Base-by-base conservation (phyloP, 2,888 invertebrate species). In the Cactoblastis cactorum region DNA sequence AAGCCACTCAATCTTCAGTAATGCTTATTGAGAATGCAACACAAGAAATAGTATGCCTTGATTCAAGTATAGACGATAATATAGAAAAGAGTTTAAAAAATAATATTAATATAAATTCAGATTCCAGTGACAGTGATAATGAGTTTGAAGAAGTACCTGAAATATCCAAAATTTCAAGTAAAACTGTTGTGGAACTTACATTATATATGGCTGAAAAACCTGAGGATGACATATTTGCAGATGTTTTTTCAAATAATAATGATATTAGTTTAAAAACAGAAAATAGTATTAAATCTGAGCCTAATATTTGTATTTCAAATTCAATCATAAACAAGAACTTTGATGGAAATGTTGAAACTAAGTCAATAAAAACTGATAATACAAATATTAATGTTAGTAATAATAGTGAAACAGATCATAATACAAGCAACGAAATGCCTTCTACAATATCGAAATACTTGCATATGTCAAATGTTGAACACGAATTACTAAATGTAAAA, bases 221-320 rank as follows among this genome's bases (percentile, higher is more conserved):
- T 46, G 70, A 77, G 6, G 76, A 94, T 65, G 94, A 94, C 77
- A 87, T 95, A 52, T 95, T 95, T 83, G 92, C 93, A n/a, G 95
- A 95, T 80, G 76, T 95, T 53, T 95, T 95, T 74, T 60, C 56
- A 22, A 48, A 56, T 22, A 58, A 55, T 19, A 59, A 54, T n/a
- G 54, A 55, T 28, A 49, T 50, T 24, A 52, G 19, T n/a, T 51
- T 50, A 39, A 50, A 53, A 35, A 45, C 45, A 24, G 9, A 11
- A 43, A 52, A 52, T 14, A 39, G 50, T 41, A 14, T 39, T 35
- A 52, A 57, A 14, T 41, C 47, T 50, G 50, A 53, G 19, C 46
- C 18, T 47, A 52, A 54, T 34, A 45, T n/a, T 49, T 37, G 3
- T 9, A 17, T 17, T 8, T 9, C 33, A 35, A 41, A 45, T n/a